phyloP scores from a whole-genome alignment of 1,140 invertebrate species.

The Saccostrea echinata region DNA sequence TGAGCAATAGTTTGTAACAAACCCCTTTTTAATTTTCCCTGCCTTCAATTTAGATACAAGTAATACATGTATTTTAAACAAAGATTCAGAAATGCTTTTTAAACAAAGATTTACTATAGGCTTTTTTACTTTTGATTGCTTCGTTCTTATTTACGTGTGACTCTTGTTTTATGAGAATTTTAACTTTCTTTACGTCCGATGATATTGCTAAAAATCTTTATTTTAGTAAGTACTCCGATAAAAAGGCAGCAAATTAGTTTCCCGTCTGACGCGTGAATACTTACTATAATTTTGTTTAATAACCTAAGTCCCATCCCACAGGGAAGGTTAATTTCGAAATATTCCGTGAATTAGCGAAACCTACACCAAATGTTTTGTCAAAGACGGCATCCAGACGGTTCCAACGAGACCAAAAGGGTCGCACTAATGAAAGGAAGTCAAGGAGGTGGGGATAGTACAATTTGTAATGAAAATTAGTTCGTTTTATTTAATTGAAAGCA shows the following conservation, averaged over 20 bases:
- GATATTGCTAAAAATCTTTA: too few relatives aligned
- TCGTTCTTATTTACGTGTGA: too few relatives aligned
- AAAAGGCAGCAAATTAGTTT: not conserved
- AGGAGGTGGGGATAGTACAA: not conserved
- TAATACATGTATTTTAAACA: too few relatives aligned
- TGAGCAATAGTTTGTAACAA: too few relatives aligned
- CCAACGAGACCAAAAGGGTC: slow-evolving; percentile 32
- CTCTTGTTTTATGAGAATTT: too few relatives aligned
- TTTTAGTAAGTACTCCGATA: too few relatives aligned
- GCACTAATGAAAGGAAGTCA: slow-evolving; percentile 31
- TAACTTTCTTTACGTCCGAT: too few relatives aligned
- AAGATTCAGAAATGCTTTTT: too few relatives aligned
- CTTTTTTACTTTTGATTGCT: too few relatives aligned
- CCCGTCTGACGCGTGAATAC: not conserved
- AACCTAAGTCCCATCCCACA: slow-evolving; percentile 21
- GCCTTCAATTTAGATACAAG: too few relatives aligned
- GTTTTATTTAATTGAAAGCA: slow-evolving; percentile 38
- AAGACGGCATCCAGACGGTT: slow-evolving; percentile 18
- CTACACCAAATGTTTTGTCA: slow-evolving; percentile 25
- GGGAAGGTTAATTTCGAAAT: slow-evolving; percentile 25
- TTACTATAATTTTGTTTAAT: slow-evolving; percentile 33
- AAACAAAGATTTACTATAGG: too few relatives aligned
- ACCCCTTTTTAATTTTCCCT: too few relatives aligned
- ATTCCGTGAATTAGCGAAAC: slow-evolving; percentile 3
- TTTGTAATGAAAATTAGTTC: slow-evolving; percentile 39